Percentiles rank a stretch among this genome's conserved stretches.
Conservation (phyloP, 2,888 invertebrate species). For the Amaurobius ferox region DNA sequence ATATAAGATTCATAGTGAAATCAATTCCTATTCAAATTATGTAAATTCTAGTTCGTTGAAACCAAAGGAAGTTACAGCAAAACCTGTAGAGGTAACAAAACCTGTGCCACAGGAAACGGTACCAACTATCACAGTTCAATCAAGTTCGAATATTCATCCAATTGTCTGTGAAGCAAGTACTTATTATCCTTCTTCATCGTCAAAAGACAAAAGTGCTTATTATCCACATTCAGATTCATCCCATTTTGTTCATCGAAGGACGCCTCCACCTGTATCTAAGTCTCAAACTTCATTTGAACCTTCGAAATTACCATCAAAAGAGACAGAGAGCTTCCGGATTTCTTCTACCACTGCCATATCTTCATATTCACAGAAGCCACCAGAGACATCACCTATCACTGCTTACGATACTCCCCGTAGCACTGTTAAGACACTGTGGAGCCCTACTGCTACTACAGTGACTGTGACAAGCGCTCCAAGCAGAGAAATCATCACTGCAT, state of each 20-base stretch:
- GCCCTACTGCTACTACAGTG: constrained; percentile 32
- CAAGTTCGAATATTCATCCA: constrained; percentile 24
- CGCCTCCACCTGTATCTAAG: constrained; percentile 23
- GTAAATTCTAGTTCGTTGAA: constrained; percentile 38
- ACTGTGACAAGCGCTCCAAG: neutral
- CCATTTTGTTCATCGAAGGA: constrained; percentile 29
- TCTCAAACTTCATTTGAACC: constrained; percentile 38
- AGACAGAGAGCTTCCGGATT: constrained; percentile 39
- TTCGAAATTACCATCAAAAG: constrained; percentile 31
- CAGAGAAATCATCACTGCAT: constrained; percentile 37
- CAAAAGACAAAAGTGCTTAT: constrained; percentile 31
- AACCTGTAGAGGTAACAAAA: neutral
- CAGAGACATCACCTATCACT: constrained; percentile 10
- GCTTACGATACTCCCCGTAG: constrained; percentile 25
- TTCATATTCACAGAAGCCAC: constrained; percentile 14
- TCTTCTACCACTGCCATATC: constrained; percentile 36
- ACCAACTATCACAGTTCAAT: neutral
- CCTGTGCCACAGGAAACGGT: constrained; percentile 4
- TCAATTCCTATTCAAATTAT: constrained; percentile 34
- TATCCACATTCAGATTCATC: constrained; percentile 42
- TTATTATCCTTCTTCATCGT: constrained; percentile 2
- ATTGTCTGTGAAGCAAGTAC: constrained; percentile 26
- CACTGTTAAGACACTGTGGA: constrained; percentile 49
- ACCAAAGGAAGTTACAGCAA: constrained; percentile 42
- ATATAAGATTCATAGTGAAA: constrained; percentile 27